Conservation (phyloP, 2,888 invertebrate species). For the Itoplectis maculator region DNA sequence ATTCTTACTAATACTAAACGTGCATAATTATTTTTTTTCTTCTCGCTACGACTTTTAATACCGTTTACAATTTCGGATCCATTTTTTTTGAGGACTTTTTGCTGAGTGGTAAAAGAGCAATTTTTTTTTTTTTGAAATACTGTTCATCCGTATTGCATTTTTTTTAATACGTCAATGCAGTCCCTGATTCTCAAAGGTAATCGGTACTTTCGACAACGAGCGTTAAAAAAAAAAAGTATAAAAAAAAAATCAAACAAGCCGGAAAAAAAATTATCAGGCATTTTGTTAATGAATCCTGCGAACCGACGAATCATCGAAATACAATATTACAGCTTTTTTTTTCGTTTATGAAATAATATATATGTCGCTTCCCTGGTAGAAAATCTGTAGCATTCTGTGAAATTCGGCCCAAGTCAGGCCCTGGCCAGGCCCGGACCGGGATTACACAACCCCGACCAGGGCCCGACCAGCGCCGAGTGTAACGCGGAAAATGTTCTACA, state of each 20-base stretch:
- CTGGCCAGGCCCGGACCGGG: too few species aligned
- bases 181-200: conserved; percentile 53
- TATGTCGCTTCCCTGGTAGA: too few species aligned
- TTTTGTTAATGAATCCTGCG: conserved; percentile 57
- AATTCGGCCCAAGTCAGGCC: too few species aligned
- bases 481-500: too few species aligned
- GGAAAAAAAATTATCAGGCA: conserved; percentile 77
- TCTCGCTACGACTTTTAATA: conserved; percentile 69
- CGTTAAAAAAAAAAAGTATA: conserved; percentile 64
- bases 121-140: conserved; percentile 63
- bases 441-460: too few species aligned
- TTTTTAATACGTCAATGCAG: conserved; percentile 34
- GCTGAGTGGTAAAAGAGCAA: conserved; percentile 68
- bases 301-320: conserved; percentile 63
- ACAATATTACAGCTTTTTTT: conserved; percentile 61
- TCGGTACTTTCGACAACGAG: conserved; percentile 63
- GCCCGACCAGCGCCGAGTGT: too few species aligned
- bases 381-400: too few species aligned
- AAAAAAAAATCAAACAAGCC: conserved; percentile 72
- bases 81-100: conserved; percentile 77
- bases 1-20: conserved; percentile 79
- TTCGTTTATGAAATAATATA: conserved; percentile 77
- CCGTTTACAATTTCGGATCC: conserved; percentile 74
- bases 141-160: conserved; percentile 48
- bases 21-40: conserved; percentile 76